Evolutionary conservation across 37 sponge, comb jelly and placozoan genomes (phyloP), one percentile per base, ranked within the genome.

Genomic region (Chondrilla cf. caribensis): DNA sequence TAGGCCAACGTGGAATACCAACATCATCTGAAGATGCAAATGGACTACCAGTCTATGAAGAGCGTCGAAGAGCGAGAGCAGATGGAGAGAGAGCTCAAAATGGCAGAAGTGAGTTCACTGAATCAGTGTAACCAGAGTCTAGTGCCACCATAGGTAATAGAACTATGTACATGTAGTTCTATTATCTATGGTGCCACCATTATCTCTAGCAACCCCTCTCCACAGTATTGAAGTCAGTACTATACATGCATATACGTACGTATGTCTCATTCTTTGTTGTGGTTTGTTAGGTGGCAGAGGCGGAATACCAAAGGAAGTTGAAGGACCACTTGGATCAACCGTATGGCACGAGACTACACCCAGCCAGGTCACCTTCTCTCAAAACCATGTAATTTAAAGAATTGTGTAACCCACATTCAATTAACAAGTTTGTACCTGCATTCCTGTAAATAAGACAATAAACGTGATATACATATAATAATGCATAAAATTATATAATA

Each of bases 11-110:
- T 66, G 76, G 17, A 38, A 24, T 88, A 93, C 79, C 90, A 90
- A 70, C 54, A 66, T 0, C 79, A 92, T 58, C 88, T 93, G 21
- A 68, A 82, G 51, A 42, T 86, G 40, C 96, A 95, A 54, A 87
- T 92, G 84, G 78, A 86, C 14, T 93, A 86, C 79, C 86, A 87
- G 31, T 22, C 76, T 25, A 15, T 18, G 26, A 33, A 73, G 57
- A 85, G 70, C 22, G 42, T 84, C 29, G 14, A 58, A 3, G 91
- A 92, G 54, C 32, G 68, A 44, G 51, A 87, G 42, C 79, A 85
- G 41, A 42, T 39, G 19, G 43, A 40, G n/a, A 54, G 72, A 36
- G 96, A 95, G 80, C 39, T 95, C 3, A 60, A 58, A 26, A 68
- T 85, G 79, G 68, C 55, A 11, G 58, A 90, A 58, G 86, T 73